Percentiles rank a stretch among this genome's conserved stretches.
Evolutionary conservation across 2,888 invertebrate genomes (phyloP).

Genomic region (Pimpla rufipes): DNA sequence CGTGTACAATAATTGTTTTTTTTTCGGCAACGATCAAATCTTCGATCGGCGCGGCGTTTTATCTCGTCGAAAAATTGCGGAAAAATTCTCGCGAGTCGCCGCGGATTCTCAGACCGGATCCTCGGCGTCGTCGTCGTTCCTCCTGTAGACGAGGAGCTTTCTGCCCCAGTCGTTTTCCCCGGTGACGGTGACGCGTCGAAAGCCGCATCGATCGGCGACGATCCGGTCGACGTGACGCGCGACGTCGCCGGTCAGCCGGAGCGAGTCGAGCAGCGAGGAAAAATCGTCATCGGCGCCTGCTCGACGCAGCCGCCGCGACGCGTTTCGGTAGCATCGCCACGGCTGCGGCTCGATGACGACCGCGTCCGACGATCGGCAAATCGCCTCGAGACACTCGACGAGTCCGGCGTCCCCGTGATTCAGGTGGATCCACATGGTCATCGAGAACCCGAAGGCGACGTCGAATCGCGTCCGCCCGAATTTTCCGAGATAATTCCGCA

Average conservation of each 20-base stretch:
- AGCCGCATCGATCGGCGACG: slow-evolving; percentile 85
- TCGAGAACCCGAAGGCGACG: slow-evolving; percentile 92
- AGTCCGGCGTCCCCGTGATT: slow-evolving; percentile 93
- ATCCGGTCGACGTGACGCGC: slow-evolving; percentile 88
- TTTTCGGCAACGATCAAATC: no score
- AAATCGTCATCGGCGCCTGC: slow-evolving; percentile 87
- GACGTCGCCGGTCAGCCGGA: slow-evolving; percentile 89
- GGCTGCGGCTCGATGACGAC: slow-evolving; percentile 93
- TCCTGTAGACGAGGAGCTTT: slow-evolving; percentile 89
- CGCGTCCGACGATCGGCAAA: slow-evolving; percentile 87
- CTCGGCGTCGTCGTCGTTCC: slow-evolving; percentile 36
- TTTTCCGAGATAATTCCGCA: slow-evolving; percentile 86
- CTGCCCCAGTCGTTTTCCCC: slow-evolving; percentile 90
- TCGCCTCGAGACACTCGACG: slow-evolving; percentile 87
- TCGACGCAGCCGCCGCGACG: slow-evolving; percentile 90
- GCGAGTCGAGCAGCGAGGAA: slow-evolving; percentile 88
- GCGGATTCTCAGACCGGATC: not conserved
- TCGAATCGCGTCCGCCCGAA: slow-evolving; percentile 87
- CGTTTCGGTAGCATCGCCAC: slow-evolving; percentile 94
- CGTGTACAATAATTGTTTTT: no score
- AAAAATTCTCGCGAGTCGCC: not conserved
- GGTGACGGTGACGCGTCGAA: slow-evolving; percentile 87
- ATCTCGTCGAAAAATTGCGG: not conserved
- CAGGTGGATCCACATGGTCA: slow-evolving; percentile 96
- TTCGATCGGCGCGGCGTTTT: no score